These are phyloP conservation scores for Papilio helenus DNA, from an alignment of 1,140 invertebrate species.

Conservation along the genomic window DNA sequence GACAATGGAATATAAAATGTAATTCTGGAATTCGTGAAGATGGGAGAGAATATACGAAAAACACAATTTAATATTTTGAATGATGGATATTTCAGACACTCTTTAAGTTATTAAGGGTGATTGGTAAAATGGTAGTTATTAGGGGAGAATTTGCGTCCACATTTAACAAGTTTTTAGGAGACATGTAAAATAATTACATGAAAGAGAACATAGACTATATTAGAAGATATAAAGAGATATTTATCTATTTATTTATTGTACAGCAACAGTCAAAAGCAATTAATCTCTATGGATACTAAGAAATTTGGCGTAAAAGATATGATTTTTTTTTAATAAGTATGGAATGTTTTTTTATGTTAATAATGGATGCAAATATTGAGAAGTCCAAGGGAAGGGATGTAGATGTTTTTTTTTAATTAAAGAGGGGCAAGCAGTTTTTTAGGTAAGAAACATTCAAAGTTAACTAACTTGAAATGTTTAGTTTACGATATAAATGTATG, in stretches of 20 bases:
- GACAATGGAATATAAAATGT: not conserved
- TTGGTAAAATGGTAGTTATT: not conserved
- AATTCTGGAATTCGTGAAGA: not conserved
- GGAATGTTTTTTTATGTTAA: constrained; percentile 4
- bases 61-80: not conserved
- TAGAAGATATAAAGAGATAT: not conserved
- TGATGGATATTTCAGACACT: not conserved
- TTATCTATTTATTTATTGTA: not conserved
- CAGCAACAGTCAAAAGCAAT: not conserved
- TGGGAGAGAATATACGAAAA: not conserved
- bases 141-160: not conserved
- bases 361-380: not conserved
- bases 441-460: too few species aligned
- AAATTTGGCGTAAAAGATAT: not conserved
- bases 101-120: not conserved
- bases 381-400: not conserved
- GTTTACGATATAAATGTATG: constrained; percentile 24
- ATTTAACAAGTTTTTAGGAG: not conserved
- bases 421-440: not conserved
- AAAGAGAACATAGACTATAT: constrained; percentile 4
- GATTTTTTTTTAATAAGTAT: not conserved
- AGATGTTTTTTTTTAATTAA: not conserved
- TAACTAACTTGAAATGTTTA: not conserved
- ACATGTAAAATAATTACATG: constrained; percentile 16
- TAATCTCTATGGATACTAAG: not conserved